Percentiles rank a stretch among this genome's conserved stretches.
Evolutionary conservation across 1,140 invertebrate species (phyloP).

Genomic region (Drosophila navojoa): DNA sequence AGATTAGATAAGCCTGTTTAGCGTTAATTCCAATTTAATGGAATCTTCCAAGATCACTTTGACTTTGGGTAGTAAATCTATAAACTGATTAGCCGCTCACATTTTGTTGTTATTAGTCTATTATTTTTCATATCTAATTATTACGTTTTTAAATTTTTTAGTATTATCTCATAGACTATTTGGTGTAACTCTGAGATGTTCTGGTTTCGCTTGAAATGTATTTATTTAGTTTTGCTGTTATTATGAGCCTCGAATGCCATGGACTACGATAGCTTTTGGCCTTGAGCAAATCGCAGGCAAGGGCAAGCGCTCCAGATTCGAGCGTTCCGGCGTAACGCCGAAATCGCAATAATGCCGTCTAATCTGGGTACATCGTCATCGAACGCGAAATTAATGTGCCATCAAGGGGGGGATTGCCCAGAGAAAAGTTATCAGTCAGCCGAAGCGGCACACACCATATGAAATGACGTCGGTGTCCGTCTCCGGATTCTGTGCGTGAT

Average conservation of each 20-base stretch:
- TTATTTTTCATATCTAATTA: no score
- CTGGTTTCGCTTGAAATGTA: neutral
- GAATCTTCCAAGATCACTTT: no score
- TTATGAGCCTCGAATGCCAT: neutral
- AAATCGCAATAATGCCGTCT: constrained; percentile 22
- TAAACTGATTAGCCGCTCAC: no score
- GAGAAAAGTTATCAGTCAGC: constrained; percentile 73
- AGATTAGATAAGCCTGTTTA: no score
- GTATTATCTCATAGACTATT: no score
- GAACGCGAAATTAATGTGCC: constrained; percentile 69
- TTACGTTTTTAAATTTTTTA: no score
- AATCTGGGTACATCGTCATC: constrained; percentile 74
- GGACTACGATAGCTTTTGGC: constrained; percentile 23
- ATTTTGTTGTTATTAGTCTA: no score
- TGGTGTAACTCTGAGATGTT: no score
- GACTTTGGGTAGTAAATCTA: no score
- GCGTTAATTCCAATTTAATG: no score
- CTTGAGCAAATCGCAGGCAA: constrained; percentile 36
- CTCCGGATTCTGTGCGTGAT: constrained; percentile 29
- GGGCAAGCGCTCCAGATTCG: constrained; percentile 34
- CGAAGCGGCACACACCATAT: constrained; percentile 19
- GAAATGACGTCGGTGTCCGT: constrained; percentile 56
- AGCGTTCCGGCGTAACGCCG: constrained; percentile 18
- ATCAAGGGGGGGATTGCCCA: constrained; percentile 78
- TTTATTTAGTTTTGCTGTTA: neutral